These are phyloP conservation scores for Zoanthus solanderi DNA, from an alignment of 92 coral and sea anemone species.

Conservation along the genomic window DNA sequence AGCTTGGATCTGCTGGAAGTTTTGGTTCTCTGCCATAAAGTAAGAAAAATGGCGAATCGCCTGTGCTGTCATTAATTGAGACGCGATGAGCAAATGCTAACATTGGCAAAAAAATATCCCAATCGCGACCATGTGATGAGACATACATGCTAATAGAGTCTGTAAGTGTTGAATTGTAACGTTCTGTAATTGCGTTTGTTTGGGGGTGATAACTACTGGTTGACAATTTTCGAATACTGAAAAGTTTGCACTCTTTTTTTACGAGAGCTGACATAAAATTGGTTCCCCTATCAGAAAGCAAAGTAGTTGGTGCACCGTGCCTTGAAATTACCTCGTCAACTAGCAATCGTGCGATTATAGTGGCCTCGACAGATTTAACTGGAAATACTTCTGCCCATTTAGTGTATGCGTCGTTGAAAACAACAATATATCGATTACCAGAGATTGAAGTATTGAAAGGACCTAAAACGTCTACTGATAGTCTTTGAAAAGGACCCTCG, in stretches of 20 bases:
- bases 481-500: conserved; percentile 7
- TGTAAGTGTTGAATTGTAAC: conserved; percentile 50
- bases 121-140: conserved; percentile 56
- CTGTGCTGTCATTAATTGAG: conserved; percentile 57
- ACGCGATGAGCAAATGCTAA: conserved; percentile 58
- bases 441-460: conserved; percentile 63
- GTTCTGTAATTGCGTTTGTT: conserved; percentile 59
- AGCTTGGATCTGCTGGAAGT: conserved; percentile 63
- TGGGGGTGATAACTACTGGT: conserved; percentile 56
- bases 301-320: conserved; percentile 57
- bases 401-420: conserved; percentile 66
- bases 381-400: conserved; percentile 80
- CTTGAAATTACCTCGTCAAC: conserved; percentile 62
- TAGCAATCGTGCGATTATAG: conserved; percentile 60
- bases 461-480: conserved; percentile 51
- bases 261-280: conserved; percentile 59
- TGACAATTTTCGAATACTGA: conserved; percentile 50
- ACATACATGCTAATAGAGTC: conserved; percentile 66
- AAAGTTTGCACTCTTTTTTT: conserved; percentile 53
- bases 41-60: conserved; percentile 47
- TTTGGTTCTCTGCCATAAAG: conserved; percentile 9
- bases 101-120: conserved; percentile 62
- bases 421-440: conserved; percentile 70
- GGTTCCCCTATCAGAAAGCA: conserved; percentile 60
- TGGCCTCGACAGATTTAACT: conserved; percentile 62